Percentiles rank a stretch among this genome's conserved stretches.
These are phyloP conservation scores for Sebastes iracundus DNA, from an alignment of 2,797 vertebrate species.

Conservation along the genomic window DNA sequence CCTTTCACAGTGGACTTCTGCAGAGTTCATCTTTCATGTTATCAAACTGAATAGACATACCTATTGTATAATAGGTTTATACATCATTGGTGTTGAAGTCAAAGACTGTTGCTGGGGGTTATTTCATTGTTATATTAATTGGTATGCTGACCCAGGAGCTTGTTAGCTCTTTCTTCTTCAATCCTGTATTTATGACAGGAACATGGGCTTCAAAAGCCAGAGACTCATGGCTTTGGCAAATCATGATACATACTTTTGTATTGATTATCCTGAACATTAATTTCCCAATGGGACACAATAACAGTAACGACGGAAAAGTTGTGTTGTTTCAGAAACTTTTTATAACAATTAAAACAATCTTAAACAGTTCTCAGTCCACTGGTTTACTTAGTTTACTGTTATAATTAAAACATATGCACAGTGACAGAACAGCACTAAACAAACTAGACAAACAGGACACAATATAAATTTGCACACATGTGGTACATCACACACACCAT, in stretches of 20 bases:
- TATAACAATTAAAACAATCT: neutral
- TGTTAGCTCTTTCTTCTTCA: neutral
- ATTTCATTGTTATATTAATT: neutral
- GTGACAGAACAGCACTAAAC: neutral
- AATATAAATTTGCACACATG: neutral
- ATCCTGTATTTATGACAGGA: neutral
- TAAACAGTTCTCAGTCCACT: too few relatives aligned
- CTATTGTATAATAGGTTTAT: neutral
- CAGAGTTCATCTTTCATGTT: neutral
- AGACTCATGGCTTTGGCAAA: neutral
- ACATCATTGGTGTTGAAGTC: neutral
- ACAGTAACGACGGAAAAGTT: neutral
- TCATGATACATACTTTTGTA: too few relatives aligned
- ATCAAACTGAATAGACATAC: neutral
- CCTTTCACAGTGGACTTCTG: neutral
- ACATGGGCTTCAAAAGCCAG: neutral
- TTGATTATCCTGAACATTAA: neutral
- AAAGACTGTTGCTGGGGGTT: neutral
- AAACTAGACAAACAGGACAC: neutral
- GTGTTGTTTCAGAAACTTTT: neutral
- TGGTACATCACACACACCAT: neutral
- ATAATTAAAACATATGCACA: neutral
- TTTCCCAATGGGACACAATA: neutral
- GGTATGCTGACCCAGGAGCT: neutral
- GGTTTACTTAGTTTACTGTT: too few relatives aligned